Conservation (phyloP, 2,888 invertebrate species). For the Dromius quadrimaculatus region DNA sequence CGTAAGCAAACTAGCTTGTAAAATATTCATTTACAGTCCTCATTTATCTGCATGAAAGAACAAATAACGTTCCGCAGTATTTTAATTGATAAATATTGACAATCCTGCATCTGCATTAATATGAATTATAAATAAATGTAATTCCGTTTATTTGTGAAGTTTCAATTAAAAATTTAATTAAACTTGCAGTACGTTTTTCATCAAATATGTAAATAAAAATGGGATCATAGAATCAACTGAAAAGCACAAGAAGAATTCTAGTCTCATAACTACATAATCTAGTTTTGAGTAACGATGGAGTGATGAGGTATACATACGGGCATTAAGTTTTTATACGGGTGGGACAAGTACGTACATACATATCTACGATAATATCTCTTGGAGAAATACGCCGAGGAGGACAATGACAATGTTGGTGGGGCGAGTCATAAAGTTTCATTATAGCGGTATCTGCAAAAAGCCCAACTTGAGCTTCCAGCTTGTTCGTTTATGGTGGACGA, state of each 20-base stretch:
- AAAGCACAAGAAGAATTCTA: background rate
- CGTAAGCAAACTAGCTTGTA: too few species aligned
- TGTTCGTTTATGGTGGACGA: constrained; percentile 18
- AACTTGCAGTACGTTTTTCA: constrained; percentile 12
- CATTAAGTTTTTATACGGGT: constrained; percentile 25
- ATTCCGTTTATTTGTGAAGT: constrained; percentile 10
- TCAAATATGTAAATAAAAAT: constrained; percentile 14
- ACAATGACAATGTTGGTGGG: constrained; percentile 5
- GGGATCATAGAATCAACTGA: background rate
- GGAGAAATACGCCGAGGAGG: constrained; percentile 2
- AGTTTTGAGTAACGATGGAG: constrained; percentile 6
- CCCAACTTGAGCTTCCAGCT: constrained; percentile 17
- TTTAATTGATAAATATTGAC: background rate
- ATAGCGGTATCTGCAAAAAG: constrained; percentile 38
- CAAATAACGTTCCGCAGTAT: too few species aligned
- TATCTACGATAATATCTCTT: background rate
- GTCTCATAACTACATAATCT: constrained; percentile 10
- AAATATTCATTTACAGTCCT: too few species aligned
- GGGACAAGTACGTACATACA: constrained; percentile 14
- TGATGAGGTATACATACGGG: constrained; percentile 12
- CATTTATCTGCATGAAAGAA: background rate
- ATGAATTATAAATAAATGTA: constrained; percentile 4
- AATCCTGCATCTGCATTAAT: too few species aligned
- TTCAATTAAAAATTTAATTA: constrained; percentile 35
- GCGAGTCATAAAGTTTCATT: constrained; percentile 47